Evolutionary conservation across 2,113 vertebrate genomes (phyloP).

Genomic region (Mormyrus lacerda): DNA sequence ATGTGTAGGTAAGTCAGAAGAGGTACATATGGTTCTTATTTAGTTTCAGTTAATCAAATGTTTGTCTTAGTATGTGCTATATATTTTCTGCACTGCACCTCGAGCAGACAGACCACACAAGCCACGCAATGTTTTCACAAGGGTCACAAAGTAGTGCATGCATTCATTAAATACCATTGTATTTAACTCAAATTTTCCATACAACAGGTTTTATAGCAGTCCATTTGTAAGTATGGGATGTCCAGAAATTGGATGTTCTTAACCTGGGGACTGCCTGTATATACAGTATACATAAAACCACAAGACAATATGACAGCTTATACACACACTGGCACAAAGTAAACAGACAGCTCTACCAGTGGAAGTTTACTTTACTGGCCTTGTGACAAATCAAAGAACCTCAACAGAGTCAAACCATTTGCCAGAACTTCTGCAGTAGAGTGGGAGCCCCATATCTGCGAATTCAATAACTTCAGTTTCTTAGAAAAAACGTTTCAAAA

Average conservation of each 20-base stretch:
- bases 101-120: neutral
- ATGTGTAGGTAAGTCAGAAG: neutral
- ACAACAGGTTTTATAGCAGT: neutral
- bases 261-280: neutral
- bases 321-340: neutral
- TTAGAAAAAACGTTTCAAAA: neutral
- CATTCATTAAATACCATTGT: neutral
- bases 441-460: neutral
- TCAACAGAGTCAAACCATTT: neutral
- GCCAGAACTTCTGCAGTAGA: neutral
- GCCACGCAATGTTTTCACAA: neutral
- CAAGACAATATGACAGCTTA: neutral
- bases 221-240: neutral
- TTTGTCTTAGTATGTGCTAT: neutral
- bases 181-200: neutral
- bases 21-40: neutral
- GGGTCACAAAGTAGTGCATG: neutral
- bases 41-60: neutral
- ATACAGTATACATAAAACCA: neutral
- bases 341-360: neutral
- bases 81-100: neutral
- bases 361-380: neutral
- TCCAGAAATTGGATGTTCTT: neutral
- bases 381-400: neutral
- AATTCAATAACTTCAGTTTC: neutral